phyloP scores from a whole-genome alignment of 2,797 vertebrate species.

The Morelia viridis region DNA sequence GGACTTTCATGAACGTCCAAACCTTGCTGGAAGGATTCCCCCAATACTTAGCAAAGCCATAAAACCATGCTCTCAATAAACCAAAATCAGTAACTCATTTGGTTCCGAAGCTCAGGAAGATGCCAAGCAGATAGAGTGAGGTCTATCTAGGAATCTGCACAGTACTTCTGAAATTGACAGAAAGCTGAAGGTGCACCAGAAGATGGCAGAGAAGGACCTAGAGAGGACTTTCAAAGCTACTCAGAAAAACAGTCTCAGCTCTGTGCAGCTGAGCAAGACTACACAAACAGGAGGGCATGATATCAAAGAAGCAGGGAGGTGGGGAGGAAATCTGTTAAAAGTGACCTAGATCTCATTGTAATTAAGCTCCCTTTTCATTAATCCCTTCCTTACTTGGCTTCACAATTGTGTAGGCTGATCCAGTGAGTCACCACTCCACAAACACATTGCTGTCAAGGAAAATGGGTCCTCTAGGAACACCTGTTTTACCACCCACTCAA shows the following conservation, averaged over 20 bases:
- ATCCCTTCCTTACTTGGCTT: not conserved
- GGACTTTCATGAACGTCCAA: not conserved
- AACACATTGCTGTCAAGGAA: constrained; percentile 26
- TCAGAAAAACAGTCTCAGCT: not conserved
- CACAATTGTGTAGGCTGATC: constrained; percentile 31
- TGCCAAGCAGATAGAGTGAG: not conserved
- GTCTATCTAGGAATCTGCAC: not conserved
- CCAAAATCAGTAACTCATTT: not conserved
- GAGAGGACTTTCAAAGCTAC: not conserved
- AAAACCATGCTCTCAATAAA: not conserved
- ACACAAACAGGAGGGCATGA: not conserved
- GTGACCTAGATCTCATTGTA: not conserved
- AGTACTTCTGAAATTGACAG: no score
- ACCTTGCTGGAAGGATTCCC: not conserved
- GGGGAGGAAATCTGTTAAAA: not conserved
- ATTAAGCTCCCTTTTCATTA: not conserved
- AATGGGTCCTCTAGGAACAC: not conserved
- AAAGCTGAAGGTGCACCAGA: not conserved
- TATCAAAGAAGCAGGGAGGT: not conserved
- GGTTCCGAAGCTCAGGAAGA: not conserved
- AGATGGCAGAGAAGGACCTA: not conserved
- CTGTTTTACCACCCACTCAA: not conserved
- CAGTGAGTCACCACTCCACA: constrained; percentile 60
- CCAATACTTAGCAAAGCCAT: not conserved
- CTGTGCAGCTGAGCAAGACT: not conserved